Percentiles rank a stretch among this genome's conserved stretches.
phyloP scores from a whole-genome alignment of 2,113 vertebrate genomes.

The Strix aluco region DNA sequence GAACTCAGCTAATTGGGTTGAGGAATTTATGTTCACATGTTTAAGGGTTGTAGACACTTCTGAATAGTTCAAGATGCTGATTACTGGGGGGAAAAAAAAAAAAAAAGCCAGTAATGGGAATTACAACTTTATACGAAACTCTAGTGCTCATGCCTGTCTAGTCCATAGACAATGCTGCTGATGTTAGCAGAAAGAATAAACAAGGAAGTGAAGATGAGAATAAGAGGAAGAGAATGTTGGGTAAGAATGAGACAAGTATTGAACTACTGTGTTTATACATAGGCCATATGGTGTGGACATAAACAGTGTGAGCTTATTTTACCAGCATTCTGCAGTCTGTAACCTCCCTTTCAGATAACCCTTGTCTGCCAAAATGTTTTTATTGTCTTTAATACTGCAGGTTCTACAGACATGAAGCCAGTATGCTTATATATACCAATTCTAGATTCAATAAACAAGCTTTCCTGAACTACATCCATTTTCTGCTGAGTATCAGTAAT shows the following conservation, averaged over 20 bases:
- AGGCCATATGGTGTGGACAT: conserved; percentile 17
- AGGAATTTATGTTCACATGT: not conserved
- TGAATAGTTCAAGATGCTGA: not conserved
- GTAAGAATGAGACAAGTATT: conserved; percentile 14
- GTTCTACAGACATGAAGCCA: not conserved
- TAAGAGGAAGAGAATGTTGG: conserved; percentile 19
- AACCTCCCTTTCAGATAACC: conserved; percentile 25
- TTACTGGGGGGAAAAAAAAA: not conserved
- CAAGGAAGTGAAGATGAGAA: conserved; percentile 29
- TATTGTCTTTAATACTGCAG: not conserved
- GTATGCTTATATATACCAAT: not conserved
- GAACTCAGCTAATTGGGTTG: not conserved
- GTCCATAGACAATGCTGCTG: not conserved
- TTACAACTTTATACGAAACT: not conserved
- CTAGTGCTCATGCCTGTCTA: not conserved
- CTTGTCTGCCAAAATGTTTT: conserved; percentile 3
- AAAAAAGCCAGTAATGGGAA: not conserved
- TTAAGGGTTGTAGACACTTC: not conserved
- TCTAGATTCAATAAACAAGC: not conserved
- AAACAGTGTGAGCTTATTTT: conserved; percentile 39
- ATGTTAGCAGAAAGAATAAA: conserved; percentile 24
- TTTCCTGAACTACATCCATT: not conserved
- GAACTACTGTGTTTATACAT: conserved; percentile 18
- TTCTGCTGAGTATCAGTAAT: not conserved
- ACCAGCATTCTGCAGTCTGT: conserved; percentile 4